phyloP scores from a whole-genome alignment of 2,888 invertebrate genomes.

The Tachina lurida region DNA sequence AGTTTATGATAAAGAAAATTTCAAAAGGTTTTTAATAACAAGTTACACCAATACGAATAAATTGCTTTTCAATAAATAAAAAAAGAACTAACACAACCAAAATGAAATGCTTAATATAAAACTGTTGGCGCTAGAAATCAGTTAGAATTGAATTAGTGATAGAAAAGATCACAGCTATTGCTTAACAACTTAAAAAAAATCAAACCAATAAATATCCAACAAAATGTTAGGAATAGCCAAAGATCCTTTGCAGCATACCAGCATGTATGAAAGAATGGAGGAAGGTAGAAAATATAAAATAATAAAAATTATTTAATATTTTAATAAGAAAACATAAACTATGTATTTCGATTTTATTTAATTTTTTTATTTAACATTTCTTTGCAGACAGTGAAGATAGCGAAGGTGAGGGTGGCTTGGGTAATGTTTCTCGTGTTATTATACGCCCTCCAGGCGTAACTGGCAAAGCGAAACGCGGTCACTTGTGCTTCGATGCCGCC shows the following conservation, averaged over 20 bases:
- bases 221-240: constrained; percentile 82
- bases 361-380: constrained; percentile 11
- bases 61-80: constrained; percentile 64
- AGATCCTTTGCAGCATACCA: constrained; percentile 85
- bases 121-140: constrained; percentile 31
- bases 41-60: constrained; percentile 37
- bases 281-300: constrained; percentile 81
- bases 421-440: constrained; percentile 94
- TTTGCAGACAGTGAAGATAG: constrained; percentile 93
- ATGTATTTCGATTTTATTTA: not conserved
- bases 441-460: constrained; percentile 95
- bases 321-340: too few species aligned
- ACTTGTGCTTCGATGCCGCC: constrained; percentile 97
- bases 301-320: not conserved
- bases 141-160: constrained; percentile 58
- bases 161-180: constrained; percentile 60
- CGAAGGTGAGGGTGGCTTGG: constrained; percentile 95
- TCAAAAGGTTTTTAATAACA: constrained; percentile 54
- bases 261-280: constrained; percentile 86
- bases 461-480: constrained; percentile 97
- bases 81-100: not conserved
- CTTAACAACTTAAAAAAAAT: constrained; percentile 2
- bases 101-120: constrained; percentile 36
- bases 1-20: constrained; percentile 68
- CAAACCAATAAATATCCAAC: constrained; percentile 25